Evolutionary conservation across 1,140 invertebrate genomes (phyloP).

Genomic region (Coenobita brevimanus): DNA sequence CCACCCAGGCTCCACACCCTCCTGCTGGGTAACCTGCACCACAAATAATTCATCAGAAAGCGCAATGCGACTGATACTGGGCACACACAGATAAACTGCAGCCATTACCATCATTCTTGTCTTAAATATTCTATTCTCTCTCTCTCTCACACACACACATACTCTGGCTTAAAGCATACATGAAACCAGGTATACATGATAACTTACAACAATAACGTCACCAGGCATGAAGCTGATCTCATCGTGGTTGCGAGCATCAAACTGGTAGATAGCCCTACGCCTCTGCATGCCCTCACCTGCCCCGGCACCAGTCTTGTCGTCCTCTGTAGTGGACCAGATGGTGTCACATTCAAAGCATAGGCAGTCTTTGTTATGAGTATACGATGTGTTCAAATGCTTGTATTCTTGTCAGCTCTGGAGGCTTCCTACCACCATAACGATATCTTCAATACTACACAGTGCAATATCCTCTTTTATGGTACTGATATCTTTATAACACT

Average conservation of each 20-base stretch:
- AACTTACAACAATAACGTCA: slow-evolving; percentile 88
- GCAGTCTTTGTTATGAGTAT: too few species aligned
- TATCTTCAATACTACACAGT: too few species aligned
- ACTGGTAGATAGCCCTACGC: slow-evolving; percentile 90
- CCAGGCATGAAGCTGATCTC: slow-evolving; percentile 96
- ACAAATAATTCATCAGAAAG: neutral
- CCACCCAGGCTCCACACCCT: slow-evolving; percentile 97
- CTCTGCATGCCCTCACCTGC: slow-evolving; percentile 75
- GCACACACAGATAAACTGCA: neutral
- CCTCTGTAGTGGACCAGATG: neutral
- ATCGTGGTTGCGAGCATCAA: slow-evolving; percentile 92
- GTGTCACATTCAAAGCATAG: too few species aligned
- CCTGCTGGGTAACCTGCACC: slow-evolving; percentile 83
- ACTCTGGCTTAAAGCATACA: too few species aligned
- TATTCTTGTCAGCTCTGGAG: too few species aligned
- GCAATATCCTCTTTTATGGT: too few species aligned
- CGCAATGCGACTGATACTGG: neutral
- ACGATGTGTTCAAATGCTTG: too few species aligned
- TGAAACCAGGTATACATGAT: neutral
- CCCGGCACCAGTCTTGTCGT: slow-evolving; percentile 71
- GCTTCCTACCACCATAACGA: too few species aligned
- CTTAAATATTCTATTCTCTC: too few species aligned
- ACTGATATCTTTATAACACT: too few species aligned
- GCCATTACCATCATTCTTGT: too few species aligned
- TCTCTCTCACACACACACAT: too few species aligned